A percentile compares a stretch with the other conserved stretches of the same genome.
Conservation (phyloP, 2,113 vertebrate species). For the Malurus cyaneus region DNA sequence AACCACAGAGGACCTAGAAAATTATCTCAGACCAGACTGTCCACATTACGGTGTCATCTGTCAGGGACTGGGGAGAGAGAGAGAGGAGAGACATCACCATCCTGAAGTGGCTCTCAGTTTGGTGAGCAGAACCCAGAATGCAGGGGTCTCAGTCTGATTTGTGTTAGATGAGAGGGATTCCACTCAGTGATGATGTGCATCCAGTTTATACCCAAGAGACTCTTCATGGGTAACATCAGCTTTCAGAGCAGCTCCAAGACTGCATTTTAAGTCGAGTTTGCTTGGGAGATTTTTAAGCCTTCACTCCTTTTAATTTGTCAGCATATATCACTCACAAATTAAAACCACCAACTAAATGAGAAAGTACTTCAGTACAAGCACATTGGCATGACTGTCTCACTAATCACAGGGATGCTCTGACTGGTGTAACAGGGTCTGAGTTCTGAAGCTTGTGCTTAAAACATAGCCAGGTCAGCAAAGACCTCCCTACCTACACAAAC, state of each 20-base stretch:
- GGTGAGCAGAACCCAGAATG: neutral
- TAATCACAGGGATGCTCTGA: neutral
- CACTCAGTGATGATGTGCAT: rapidly evolving
- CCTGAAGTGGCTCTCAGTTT: neutral
- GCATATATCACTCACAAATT: neutral
- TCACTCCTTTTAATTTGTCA: neutral
- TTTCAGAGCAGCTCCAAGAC: neutral
- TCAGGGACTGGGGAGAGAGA: neutral
- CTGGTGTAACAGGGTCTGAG: neutral
- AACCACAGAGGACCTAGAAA: neutral
- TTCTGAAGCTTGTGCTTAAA: neutral
- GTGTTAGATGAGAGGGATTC: rapidly evolving
- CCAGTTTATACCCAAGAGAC: neutral
- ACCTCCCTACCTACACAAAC: neutral
- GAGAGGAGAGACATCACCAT: neutral
- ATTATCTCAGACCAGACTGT: neutral
- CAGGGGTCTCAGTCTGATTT: neutral
- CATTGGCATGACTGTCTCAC: neutral
- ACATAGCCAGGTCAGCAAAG: neutral
- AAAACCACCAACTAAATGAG: neutral
- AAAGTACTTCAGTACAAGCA: neutral
- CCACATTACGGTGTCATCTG: neutral
- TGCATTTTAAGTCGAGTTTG: neutral
- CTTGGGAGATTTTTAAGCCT: neutral
- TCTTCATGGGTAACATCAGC: neutral